phyloP scores from a whole-genome alignment of 2,797 vertebrate genomes.

The Macrochelys suwanniensis region DNA sequence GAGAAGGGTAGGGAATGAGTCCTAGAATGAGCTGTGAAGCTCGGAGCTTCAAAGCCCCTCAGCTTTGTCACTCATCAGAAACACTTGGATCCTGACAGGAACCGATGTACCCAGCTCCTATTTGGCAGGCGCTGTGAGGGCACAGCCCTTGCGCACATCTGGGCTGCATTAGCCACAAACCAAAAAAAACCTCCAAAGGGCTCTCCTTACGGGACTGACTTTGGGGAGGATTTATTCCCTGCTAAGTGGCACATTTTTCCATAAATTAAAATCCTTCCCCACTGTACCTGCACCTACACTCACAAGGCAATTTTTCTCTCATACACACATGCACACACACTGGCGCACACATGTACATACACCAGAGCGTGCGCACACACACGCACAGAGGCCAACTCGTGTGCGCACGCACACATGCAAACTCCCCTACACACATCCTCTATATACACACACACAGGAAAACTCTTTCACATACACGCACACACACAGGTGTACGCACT shows the following conservation, averaged over 20 bases:
- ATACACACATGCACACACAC: not conserved
- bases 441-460: not conserved
- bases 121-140: conserved; percentile 24
- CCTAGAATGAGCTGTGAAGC: not conserved
- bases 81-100: not conserved
- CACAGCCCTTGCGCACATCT: conserved; percentile 62
- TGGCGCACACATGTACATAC: not conserved
- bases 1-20: not conserved
- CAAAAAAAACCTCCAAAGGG: conserved; percentile 37
- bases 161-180: conserved; percentile 56
- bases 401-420: not conserved
- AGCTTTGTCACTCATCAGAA: not conserved
- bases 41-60: not conserved
- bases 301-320: not conserved
- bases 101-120: conserved; percentile 21
- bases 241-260: conserved; percentile 47
- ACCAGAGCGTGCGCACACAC: no score
- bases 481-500: not conserved
- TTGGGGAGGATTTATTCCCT: conserved; percentile 54
- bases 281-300: not conserved
- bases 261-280: conserved; percentile 25
- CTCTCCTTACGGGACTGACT: conserved; percentile 51
- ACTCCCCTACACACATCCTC: not conserved
- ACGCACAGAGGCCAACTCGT: not conserved
- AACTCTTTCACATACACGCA: not conserved